Percentiles rank a stretch among this genome's conserved stretches.
These are phyloP conservation scores for Craterocephalus amniculus DNA, from an alignment of 2,797 vertebrate species.

Conservation along the genomic window DNA sequence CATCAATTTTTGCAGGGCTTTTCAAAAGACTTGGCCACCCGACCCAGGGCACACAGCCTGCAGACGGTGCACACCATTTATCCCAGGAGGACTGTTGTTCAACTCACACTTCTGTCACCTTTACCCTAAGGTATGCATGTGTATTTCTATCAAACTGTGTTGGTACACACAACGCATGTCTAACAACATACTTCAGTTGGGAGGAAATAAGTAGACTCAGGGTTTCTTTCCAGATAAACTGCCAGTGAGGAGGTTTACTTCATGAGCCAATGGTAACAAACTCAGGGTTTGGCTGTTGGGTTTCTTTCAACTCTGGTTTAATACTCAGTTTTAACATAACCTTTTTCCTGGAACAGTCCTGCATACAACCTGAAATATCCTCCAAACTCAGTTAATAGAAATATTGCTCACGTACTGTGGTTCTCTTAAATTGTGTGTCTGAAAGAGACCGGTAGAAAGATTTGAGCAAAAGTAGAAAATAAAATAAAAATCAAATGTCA, in stretches of 20 bases:
- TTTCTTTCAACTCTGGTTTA: no score
- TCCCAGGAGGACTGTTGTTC: constrained; percentile 30
- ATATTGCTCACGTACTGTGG: not conserved
- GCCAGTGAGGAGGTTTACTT: not conserved
- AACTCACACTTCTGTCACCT: constrained; percentile 49
- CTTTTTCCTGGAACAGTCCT: not conserved
- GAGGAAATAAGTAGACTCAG: not conserved
- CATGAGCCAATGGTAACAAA: no score
- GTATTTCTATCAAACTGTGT: constrained; percentile 27
- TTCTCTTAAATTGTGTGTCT: not conserved
- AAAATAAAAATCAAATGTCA: not conserved
- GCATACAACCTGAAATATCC: not conserved
- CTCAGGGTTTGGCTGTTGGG: no score
- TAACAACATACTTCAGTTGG: not conserved
- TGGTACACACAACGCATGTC: not conserved
- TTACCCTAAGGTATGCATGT: constrained; percentile 23
- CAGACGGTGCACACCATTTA: constrained; percentile 8
- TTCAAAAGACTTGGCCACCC: not conserved
- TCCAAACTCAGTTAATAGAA: not conserved
- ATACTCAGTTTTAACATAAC: not conserved
- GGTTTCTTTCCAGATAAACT: not conserved
- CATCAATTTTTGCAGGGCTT: not conserved
- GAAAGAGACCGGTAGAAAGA: not conserved
- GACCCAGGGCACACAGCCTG: not conserved
- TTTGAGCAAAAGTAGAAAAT: no score